phyloP scores from a whole-genome alignment of 2,113 vertebrate genomes.

The Galeopterus variegatus region DNA sequence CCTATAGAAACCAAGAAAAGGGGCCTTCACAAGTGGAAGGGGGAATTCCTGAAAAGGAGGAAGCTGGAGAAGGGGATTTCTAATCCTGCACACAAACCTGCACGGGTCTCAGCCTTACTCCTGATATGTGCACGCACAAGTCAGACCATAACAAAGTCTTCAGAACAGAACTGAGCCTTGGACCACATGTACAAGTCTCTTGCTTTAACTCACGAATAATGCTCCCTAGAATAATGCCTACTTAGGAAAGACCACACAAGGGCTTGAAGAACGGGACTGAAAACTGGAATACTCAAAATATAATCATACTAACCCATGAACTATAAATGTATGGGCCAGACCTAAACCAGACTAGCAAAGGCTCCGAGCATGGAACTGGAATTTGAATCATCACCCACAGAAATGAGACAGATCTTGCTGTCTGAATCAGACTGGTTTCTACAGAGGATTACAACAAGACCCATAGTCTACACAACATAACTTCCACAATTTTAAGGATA shows the following conservation, averaged over 20 bases:
- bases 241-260: not conserved
- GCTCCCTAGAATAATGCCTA: not conserved
- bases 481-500: not conserved
- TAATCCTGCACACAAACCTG: too few species aligned
- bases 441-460: not conserved
- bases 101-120: not conserved
- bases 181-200: not conserved
- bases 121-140: too few species aligned
- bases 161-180: not conserved
- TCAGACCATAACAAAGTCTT: not conserved
- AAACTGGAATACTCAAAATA: not conserved
- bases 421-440: not conserved
- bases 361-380: not conserved
- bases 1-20: not conserved
- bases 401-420: not conserved
- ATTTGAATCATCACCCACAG: slow-evolving; percentile 1
- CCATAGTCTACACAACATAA: not conserved
- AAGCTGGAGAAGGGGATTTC: not conserved
- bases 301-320: not conserved
- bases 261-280: not conserved
- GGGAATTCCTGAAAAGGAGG: not conserved
- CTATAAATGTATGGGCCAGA: not conserved
- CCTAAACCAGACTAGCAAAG: not conserved
- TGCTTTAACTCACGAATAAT: not conserved
- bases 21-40: not conserved